These are phyloP conservation scores for Hedya salicella DNA, from an alignment of 2,888 invertebrate species.

Conservation along the genomic window DNA sequence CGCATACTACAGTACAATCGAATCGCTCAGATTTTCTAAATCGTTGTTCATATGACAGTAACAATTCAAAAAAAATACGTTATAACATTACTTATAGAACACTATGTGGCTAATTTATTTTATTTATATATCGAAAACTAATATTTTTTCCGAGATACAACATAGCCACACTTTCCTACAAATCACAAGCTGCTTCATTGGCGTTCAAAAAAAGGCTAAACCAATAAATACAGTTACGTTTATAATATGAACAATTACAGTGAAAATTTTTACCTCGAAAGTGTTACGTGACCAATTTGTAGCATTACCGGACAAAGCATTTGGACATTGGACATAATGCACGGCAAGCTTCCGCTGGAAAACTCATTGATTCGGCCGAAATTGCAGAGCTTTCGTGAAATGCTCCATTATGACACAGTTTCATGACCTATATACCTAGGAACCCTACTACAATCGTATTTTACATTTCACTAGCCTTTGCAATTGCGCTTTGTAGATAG, in stretches of 20 bases:
- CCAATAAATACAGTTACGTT: too few relatives aligned
- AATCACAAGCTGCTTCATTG: too few relatives aligned
- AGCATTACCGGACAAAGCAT: slow-evolving; percentile 15
- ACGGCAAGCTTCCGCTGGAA: slow-evolving; percentile 9
- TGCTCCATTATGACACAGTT: slow-evolving; percentile 24
- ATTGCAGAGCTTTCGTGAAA: slow-evolving; percentile 33
- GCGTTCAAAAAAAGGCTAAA: too few relatives aligned
- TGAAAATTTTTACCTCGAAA: not conserved
- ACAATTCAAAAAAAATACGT: too few relatives aligned
- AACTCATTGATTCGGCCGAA: slow-evolving; percentile 25
- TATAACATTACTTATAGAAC: too few relatives aligned
- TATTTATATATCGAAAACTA: too few relatives aligned
- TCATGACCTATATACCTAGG: slow-evolving; percentile 32
- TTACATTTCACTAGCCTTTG: slow-evolving; percentile 9
- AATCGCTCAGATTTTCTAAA: too few relatives aligned
- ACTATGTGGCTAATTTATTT: too few relatives aligned
- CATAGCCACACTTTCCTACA: too few relatives aligned
- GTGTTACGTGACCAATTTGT: slow-evolving; percentile 7
- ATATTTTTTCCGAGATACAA: too few relatives aligned
- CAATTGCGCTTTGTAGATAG: not conserved
- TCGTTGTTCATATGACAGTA: too few relatives aligned
- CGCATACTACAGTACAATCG: too few relatives aligned
- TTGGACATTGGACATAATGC: slow-evolving; percentile 18
- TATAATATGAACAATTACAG: not conserved
- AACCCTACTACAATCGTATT: not conserved